Conservation (phyloP, 2,797 vertebrate species). For the Hyperoplus lanceolatus region DNA sequence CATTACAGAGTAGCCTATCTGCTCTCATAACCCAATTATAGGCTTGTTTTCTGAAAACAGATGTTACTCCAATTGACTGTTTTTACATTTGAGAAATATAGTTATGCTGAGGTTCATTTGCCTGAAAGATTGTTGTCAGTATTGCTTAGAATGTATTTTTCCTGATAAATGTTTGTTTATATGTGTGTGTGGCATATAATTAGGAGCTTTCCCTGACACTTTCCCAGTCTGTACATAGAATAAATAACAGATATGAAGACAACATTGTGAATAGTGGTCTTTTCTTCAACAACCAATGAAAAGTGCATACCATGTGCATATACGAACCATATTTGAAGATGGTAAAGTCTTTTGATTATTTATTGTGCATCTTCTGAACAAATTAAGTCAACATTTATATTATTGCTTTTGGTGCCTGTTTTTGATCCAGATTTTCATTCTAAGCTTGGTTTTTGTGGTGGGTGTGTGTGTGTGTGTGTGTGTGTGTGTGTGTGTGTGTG, state of each 20-base stretch:
- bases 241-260: constrained; percentile 50
- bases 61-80: background rate
- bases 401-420: constrained; percentile 14
- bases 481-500: background rate
- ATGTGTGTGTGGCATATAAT: constrained; percentile 22
- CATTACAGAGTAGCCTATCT: constrained; percentile 3
- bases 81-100: constrained; percentile 14
- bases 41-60: background rate
- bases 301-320: background rate
- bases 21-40: background rate
- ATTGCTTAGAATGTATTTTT: constrained; percentile 52
- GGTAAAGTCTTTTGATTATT: background rate
- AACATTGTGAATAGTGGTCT: background rate
- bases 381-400: constrained; percentile 22
- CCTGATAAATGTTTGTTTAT: constrained; percentile 28
- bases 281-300: background rate
- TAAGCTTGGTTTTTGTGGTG: background rate
- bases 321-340: background rate
- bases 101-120: constrained; percentile 18
- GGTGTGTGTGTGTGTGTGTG: background rate
- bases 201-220: constrained; percentile 35
- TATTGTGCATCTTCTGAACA: constrained; percentile 16
- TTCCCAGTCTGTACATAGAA: constrained; percentile 35
- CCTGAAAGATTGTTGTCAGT: constrained; percentile 50
- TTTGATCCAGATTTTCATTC: background rate